A percentile compares a stretch with the other conserved stretches of the same genome.
Conservation (phyloP, 1,140 invertebrate genomes). For the Achroia grisella region DNA sequence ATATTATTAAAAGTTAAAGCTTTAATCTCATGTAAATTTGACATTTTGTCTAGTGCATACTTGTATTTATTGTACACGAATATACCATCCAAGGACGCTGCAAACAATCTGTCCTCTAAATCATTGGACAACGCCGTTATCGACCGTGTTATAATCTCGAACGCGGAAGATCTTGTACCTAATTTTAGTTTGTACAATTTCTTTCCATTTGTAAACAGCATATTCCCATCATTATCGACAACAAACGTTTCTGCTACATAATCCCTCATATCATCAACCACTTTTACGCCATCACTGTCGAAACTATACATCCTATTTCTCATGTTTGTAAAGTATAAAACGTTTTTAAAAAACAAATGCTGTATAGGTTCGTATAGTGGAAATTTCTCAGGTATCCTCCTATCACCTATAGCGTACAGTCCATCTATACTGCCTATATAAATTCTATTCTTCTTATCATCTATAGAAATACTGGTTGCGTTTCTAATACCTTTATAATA, state of each 20-base stretch:
- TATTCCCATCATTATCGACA: conserved; percentile 48
- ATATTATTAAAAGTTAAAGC: conserved; percentile 38
- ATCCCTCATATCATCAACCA: conserved; percentile 28
- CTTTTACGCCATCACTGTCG: conserved; percentile 30
- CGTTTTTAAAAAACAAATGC: conserved; percentile 39
- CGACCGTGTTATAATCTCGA: conserved; percentile 38
- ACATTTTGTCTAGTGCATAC: conserved; percentile 47
- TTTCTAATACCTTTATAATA: conserved; percentile 43
- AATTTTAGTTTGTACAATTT: conserved; percentile 46
- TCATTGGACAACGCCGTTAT: conserved; percentile 35
- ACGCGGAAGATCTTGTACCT: conserved; percentile 26
- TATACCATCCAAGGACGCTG: conserved; percentile 38
- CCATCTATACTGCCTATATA: conserved; percentile 51
- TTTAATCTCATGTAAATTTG: conserved; percentile 34
- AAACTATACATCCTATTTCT: conserved; percentile 38
- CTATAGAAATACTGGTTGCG: conserved; percentile 41
- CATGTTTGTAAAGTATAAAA: conserved; percentile 37
- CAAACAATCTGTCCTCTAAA: conserved; percentile 31
- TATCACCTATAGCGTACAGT: conserved; percentile 42
- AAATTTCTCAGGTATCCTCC: conserved; percentile 35
- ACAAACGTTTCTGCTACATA: conserved; percentile 38
- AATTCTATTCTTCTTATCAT: conserved; percentile 37
- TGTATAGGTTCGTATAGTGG: conserved; percentile 39
- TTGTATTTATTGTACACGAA: conserved; percentile 58
- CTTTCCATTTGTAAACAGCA: conserved; percentile 40